phyloP scores from a whole-genome alignment of 2,797 vertebrate genomes.

The Tokudaia tokunoshimensis region DNA sequence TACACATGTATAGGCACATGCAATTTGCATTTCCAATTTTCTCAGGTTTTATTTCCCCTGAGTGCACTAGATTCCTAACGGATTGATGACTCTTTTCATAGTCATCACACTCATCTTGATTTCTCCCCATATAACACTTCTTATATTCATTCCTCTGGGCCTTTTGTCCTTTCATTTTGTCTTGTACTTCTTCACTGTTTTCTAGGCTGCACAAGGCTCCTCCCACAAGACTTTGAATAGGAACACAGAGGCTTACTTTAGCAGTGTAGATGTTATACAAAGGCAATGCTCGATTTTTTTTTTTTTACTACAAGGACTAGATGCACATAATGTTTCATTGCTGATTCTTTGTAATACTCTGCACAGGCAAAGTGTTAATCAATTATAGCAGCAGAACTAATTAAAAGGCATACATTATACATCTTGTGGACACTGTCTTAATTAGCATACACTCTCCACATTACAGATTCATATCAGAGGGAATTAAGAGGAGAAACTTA shows the following conservation, averaged over 20 bases:
- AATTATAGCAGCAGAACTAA: slow-evolving; percentile 85
- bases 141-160: slow-evolving; percentile 35
- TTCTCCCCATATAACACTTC: slow-evolving; percentile 47
- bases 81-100: slow-evolving; percentile 33
- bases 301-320: slow-evolving; percentile 70
- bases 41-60: slow-evolving; percentile 42
- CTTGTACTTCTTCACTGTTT: slow-evolving; percentile 69
- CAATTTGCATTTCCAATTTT: slow-evolving; percentile 34
- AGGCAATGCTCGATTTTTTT: slow-evolving; percentile 53
- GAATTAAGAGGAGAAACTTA: slow-evolving; percentile 77
- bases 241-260: slow-evolving; percentile 53
- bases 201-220: slow-evolving; percentile 46
- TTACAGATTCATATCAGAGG: slow-evolving; percentile 81
- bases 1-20: background rate
- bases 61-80: slow-evolving; percentile 33
- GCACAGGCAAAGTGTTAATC: slow-evolving; percentile 86
- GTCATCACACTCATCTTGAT: slow-evolving; percentile 51
- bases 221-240: slow-evolving; percentile 66
- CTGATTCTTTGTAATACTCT: slow-evolving; percentile 81
- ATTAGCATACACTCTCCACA: slow-evolving; percentile 82
- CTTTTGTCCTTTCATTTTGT: slow-evolving; percentile 76
- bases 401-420: slow-evolving; percentile 87
- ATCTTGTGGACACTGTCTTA: slow-evolving; percentile 84
- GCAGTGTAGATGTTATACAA: slow-evolving; percentile 71
- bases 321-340: slow-evolving; percentile 78